Base-by-base conservation (phyloP, 1,140 invertebrate genomes). In the Atta texana region DNA sequence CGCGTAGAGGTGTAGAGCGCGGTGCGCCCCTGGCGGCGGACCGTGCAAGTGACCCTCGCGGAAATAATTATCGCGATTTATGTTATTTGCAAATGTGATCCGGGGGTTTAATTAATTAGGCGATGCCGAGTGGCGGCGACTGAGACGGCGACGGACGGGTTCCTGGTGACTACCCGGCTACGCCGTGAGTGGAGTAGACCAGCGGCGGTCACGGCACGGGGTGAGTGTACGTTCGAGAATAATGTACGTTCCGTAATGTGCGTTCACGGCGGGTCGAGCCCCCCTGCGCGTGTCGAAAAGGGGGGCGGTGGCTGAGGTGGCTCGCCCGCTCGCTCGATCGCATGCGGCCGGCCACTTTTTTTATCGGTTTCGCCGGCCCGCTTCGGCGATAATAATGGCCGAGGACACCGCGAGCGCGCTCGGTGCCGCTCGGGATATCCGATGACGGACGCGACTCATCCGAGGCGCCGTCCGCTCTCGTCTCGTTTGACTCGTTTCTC, bases 31-130 rank as follows among this genome's bases (percentile, higher is more conserved):
- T 94, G 84, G 87, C 90, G 93, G 93, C 77, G 51, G 66, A n/a
- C 71, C 69, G 69, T 21, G 77, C 84, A 94, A 94, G 87, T 86
- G 92, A 89, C 78, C 80, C 82, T 92, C 92, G 92, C 92, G 90
- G 92, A 94, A 94, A 94, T 94, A 94, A 94, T 94, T 94, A 93
- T 95, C 91, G 91, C 90, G 91, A 93, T 94, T 94, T 93, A 93
- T 93, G 90, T 93, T 93, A 93, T 93, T 94, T 92, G 92, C 88
- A 93, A 94, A 94, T 93, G 87, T 87, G 85, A 89, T 84, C 80
- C 69, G 80, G 76, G 85, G 80, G 86, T 75, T 89, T 91, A 91
- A 92, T 92, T 92, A 93, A 94, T 93, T 89, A 91, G 89, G 87
- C 87, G 91, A 93, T 94, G 91, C 82, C 84, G 85, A 87, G 89